phyloP scores from a whole-genome alignment of 2,113 vertebrate genomes.

The Tonatia bakeri region DNA sequence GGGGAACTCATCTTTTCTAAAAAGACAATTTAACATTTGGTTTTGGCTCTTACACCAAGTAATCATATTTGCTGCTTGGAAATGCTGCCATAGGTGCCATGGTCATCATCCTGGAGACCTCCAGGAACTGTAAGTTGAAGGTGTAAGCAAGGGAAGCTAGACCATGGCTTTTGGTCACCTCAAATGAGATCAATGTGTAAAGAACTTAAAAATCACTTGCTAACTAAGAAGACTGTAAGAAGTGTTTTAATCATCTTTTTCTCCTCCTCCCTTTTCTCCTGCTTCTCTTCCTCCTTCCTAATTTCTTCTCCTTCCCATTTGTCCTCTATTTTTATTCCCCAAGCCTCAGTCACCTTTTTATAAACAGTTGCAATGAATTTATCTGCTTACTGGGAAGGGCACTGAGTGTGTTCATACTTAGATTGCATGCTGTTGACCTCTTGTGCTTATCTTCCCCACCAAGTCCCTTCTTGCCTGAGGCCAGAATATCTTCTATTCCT shows the following conservation, averaged over 20 bases:
- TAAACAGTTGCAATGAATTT: neutral
- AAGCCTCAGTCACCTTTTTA: neutral
- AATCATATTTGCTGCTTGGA: neutral
- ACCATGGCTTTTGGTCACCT: neutral
- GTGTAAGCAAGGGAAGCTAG: neutral
- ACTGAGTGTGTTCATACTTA: neutral
- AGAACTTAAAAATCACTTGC: neutral
- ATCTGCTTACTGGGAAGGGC: neutral
- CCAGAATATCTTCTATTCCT: neutral
- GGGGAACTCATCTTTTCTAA: neutral
- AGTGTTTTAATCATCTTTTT: neutral
- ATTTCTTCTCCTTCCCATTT: neutral
- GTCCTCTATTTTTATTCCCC: neutral
- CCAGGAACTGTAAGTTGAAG: accelerated
- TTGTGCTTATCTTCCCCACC: neutral
- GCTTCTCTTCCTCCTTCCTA: neutral
- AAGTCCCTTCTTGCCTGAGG: neutral
- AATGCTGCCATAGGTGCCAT: neutral
- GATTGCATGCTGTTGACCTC: neutral
- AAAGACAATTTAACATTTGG: neutral
- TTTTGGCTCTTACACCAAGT: neutral
- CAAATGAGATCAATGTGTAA: neutral
- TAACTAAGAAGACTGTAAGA: neutral
- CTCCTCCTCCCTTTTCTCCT: neutral
- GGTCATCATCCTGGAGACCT: neutral